Evolutionary conservation across 2,113 vertebrate species (phyloP).

Genomic region (Gymnogyps californianus): DNA sequence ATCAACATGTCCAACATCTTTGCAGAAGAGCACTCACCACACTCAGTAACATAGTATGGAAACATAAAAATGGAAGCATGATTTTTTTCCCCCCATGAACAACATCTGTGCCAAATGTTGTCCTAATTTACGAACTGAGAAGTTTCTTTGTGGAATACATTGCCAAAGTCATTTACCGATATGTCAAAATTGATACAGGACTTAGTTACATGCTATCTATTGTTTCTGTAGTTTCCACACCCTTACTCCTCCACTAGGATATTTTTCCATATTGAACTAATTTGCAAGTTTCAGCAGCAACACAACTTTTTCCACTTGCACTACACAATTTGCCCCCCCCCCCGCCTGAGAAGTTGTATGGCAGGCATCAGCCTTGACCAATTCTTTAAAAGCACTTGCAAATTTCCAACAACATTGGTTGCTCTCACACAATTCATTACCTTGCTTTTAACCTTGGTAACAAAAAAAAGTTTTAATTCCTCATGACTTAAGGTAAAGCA

Average conservation of each 20-base stretch:
- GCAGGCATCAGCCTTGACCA: neutral
- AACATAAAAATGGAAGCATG: neutral
- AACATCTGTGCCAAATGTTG: neutral
- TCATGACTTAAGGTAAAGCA: neutral
- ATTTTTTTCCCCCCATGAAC: neutral
- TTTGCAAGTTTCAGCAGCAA: neutral
- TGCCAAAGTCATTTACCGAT: neutral
- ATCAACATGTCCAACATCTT: neutral
- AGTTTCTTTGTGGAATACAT: neutral
- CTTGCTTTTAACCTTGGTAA: neutral
- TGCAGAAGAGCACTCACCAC: neutral
- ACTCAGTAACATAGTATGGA: neutral
- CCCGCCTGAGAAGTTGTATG: neutral
- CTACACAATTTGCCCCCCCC: accelerated
- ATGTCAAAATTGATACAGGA: neutral
- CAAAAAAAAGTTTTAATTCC: neutral
- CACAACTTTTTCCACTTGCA: neutral
- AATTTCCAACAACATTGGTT: neutral
- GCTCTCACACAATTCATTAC: neutral
- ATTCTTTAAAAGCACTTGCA: neutral
- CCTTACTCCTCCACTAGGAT: neutral
- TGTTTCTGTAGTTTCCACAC: neutral
- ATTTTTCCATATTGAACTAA: neutral
- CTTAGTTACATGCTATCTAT: neutral
- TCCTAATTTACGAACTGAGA: neutral